Evolutionary conservation across 2,113 vertebrate species (phyloP).

Genomic region (Nothocercus julius): DNA sequence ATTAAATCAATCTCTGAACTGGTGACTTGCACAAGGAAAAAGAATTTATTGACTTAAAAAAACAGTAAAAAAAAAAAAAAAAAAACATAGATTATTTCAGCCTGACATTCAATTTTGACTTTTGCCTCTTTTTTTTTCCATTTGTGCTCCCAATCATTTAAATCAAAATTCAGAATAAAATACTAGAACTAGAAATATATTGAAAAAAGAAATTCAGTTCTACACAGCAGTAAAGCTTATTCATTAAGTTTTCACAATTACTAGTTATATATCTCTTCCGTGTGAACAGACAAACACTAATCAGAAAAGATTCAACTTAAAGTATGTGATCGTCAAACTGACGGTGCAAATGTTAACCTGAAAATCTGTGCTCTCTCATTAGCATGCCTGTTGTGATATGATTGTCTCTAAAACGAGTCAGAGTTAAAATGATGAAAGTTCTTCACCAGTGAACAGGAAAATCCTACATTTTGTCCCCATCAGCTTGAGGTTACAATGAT

Average conservation of each 20-base stretch:
- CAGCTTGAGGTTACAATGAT: not conserved
- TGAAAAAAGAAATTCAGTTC: not conserved
- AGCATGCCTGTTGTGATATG: fast-evolving
- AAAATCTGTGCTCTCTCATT: not conserved
- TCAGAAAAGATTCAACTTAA: not conserved
- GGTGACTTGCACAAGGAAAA: not conserved
- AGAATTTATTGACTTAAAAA: not conserved
- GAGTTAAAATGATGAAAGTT: not conserved
- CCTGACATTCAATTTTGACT: not conserved
- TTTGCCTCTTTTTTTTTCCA: not conserved
- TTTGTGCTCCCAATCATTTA: not conserved
- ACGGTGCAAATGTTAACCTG: not conserved
- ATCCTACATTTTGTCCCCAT: not conserved
- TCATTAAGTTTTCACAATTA: not conserved
- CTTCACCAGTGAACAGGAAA: not conserved
- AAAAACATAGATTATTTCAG: not conserved
- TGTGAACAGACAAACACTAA: not conserved
- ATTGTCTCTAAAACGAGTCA: not conserved
- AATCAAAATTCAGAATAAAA: not conserved
- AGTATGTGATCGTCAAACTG: not conserved
- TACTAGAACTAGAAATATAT: not conserved
- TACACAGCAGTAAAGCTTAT: not conserved
- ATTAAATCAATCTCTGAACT: not conserved
- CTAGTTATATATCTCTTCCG: not conserved
- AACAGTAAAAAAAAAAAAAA: not conserved